phyloP scores from a whole-genome alignment of 2,113 vertebrate genomes.

The Pseudorhombus dupliciocellatus region DNA sequence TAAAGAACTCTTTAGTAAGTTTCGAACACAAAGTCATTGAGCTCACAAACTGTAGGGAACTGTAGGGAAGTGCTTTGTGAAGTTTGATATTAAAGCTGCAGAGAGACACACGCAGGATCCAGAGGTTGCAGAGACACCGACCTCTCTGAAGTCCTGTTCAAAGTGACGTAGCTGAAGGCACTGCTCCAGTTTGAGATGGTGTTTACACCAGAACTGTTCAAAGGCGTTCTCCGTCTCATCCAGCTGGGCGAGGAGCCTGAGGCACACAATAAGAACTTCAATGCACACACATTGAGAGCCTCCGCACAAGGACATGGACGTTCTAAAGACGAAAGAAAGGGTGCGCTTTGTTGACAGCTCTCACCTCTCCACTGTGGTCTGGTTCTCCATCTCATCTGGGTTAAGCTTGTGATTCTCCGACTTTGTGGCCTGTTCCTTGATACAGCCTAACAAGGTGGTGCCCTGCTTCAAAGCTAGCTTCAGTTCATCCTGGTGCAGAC shows the following conservation, averaged over 20 bases:
- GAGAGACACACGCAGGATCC: not conserved
- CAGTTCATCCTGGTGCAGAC: constrained; percentile 85
- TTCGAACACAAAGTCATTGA: not conserved
- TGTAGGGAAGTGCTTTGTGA: not conserved
- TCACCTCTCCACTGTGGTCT: constrained; percentile 91
- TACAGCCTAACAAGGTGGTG: constrained; percentile 86
- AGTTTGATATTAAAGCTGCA: not conserved
- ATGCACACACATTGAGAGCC: not conserved
- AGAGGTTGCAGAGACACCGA: constrained; percentile 3
- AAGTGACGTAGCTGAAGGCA: constrained; percentile 95
- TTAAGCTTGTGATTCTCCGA: constrained; percentile 84
- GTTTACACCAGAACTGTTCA: constrained; percentile 91
- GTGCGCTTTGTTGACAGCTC: not conserved
- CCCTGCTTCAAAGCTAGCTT: constrained; percentile 91
- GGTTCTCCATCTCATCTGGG: constrained; percentile 89
- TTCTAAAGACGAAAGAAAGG: not conserved
- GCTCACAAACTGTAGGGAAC: not conserved
- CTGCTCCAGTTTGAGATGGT: constrained; percentile 91
- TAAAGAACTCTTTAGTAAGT: too few species aligned
- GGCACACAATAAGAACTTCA: constrained; percentile 26
- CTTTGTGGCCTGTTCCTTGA: constrained; percentile 87
- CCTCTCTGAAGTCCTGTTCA: constrained; percentile 93
- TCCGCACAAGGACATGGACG: not conserved
- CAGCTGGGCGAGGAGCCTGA: constrained; percentile 90
- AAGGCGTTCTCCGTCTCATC: constrained; percentile 95